phyloP scores from a whole-genome alignment of 2,888 invertebrate species.

The Cheilosia urbana region DNA sequence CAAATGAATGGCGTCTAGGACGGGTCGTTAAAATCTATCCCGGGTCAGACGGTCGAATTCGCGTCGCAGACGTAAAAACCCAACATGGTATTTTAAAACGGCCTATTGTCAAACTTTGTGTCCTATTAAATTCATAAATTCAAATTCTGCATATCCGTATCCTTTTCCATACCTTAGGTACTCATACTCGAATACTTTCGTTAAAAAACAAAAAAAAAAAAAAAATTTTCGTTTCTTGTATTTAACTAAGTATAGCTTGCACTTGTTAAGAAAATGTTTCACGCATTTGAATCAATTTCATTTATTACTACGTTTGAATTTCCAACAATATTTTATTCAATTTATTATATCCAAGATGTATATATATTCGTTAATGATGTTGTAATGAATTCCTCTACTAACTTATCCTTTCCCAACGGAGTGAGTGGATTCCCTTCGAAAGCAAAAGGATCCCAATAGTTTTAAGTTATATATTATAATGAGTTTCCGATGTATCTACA shows the following conservation, averaged over 20 bases:
- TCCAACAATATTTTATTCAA: neutral
- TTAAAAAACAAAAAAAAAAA: no score
- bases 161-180: no score
- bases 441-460: conserved; percentile 27
- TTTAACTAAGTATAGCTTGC: neutral
- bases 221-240: neutral
- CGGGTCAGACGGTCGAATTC: neutral
- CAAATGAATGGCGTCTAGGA: conserved; percentile 47
- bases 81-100: conserved; percentile 15
- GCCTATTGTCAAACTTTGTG: conserved; percentile 28
- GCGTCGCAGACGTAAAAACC: conserved; percentile 32
- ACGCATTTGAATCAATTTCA: neutral
- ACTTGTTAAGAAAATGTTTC: neutral
- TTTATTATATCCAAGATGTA: neutral
- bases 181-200: neutral
- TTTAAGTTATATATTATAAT: neutral
- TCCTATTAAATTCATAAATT: neutral
- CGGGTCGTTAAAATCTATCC: conserved; percentile 4
- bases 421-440: conserved; percentile 15
- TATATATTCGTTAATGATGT: neutral
- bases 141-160: neutral
- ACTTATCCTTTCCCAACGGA: conserved; percentile 8
- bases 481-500: neutral
- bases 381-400: neutral
- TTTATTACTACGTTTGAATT: neutral